A percentile compares a stretch with the other conserved stretches of the same genome.
These are phyloP conservation scores for Diabrotica undecimpunctata DNA, from an alignment of 1,140 invertebrate genomes.

Conservation along the genomic window DNA sequence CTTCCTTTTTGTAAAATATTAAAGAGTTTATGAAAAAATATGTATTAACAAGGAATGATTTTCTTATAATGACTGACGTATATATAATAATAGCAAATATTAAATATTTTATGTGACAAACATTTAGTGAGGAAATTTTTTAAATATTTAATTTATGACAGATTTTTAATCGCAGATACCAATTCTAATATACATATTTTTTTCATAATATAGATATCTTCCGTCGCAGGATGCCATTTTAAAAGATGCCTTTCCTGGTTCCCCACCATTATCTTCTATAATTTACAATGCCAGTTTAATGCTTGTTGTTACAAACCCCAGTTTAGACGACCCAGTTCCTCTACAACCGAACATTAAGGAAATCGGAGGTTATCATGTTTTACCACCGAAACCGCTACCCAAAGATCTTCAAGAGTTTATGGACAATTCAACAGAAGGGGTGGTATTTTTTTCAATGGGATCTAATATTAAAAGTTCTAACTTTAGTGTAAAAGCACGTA, in stretches of 20 bases:
- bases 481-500: conserved; percentile 48
- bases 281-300: conserved; percentile 32
- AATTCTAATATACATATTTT: neutral
- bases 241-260: conserved; percentile 28
- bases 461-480: conserved; percentile 53
- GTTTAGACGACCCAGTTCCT: conserved; percentile 21
- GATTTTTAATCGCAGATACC: too few species aligned
- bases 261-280: conserved; percentile 25
- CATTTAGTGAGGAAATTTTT: too few species aligned
- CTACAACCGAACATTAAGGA: conserved; percentile 21
- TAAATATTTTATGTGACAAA: too few species aligned
- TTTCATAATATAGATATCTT: conserved; percentile 15
- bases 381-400: conserved; percentile 25
- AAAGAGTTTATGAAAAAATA: too few species aligned
- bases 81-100: too few species aligned
- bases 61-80: too few species aligned
- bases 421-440: conserved; percentile 52
- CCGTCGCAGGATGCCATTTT: conserved; percentile 23
- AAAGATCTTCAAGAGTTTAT: conserved; percentile 43
- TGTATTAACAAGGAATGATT: too few species aligned
- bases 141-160: too few species aligned
- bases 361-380: conserved; percentile 31
- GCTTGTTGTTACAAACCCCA: conserved; percentile 27
- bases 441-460: conserved; percentile 67
- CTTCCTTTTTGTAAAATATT: too few species aligned